Base-by-base conservation (phyloP, 35 echinoderm and acorn worm species). In the Eucidaris tribuloides region DNA sequence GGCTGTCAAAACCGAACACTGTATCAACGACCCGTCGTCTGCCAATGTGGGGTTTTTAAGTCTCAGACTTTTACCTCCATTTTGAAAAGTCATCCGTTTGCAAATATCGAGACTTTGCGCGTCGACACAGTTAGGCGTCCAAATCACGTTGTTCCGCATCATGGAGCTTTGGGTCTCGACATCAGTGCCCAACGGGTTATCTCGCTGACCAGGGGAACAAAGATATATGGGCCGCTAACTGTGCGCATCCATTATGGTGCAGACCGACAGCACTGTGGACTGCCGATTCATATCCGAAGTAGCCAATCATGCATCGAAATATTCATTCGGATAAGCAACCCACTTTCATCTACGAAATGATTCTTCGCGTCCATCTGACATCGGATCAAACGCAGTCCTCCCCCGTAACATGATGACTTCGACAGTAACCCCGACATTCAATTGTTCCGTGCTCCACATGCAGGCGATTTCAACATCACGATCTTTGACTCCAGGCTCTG, bases 71-170 rank as follows among this genome's bases (percentile, higher is more conserved):
- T 14, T 5, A 41, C 68, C 68, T 17, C 68, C 68, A 41, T 74
- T 74, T 11, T 42, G 35, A n/a, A 74, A 44, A 41, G 34, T 74
- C 28, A 74, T 74, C 9, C 68, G 68, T 22, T 44, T 74, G 24
- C 68, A 74, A 38, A 74, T 40, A 44, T 74, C 68, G 35, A 74
- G 19, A 41, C 18, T 44, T 15, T 33, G 68, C n/a, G 68, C 29
- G 44, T 74, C 41, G 11, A 36, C 29, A 74, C 68, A 74, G n/a
- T 74, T 74, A 41, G 68, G 68, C 7, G 68, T 74, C 68, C 68
- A 74, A n/a, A 74, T 74, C 9, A 74, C 24, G 68, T 74, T 74
- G 30, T 33, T 38, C 40, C 68, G 24, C 33, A 28, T 71, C 30
- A 22, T 38, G 24, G 29, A 40, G 41, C 37, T 44, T 3, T 74